Conservation (phyloP, 2,113 vertebrate genomes). For the Platichthys flesus region DNA sequence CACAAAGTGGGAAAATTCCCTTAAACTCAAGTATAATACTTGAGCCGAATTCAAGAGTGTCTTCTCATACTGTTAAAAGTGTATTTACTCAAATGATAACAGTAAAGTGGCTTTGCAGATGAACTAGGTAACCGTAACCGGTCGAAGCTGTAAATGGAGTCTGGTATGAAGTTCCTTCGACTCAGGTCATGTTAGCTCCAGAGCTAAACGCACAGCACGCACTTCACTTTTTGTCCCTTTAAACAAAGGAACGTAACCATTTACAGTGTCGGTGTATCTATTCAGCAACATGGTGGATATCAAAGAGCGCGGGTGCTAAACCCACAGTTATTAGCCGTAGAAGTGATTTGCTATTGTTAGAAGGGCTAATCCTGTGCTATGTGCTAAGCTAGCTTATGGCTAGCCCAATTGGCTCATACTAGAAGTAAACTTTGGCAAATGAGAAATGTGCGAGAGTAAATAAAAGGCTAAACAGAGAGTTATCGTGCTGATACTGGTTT, state of each 20-base stretch:
- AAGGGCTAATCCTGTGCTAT: slow-evolving; percentile 51
- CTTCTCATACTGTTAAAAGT: rapidly evolving
- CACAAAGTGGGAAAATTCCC: not conserved
- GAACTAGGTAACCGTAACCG: not conserved
- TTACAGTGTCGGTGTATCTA: rapidly evolving
- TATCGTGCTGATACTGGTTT: no score
- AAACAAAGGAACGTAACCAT: not conserved
- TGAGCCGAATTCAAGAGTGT: not conserved
- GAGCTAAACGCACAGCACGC: slow-evolving; percentile 14
- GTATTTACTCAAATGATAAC: rapidly evolving
- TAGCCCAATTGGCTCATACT: slow-evolving; percentile 33
- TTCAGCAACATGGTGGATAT: not conserved
- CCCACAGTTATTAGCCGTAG: not conserved
- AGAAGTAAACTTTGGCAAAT: slow-evolving; percentile 50
- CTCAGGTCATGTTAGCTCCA: slow-evolving; percentile 26
- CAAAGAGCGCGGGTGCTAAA: not conserved
- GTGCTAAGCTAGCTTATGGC: slow-evolving; percentile 38
- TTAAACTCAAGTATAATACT: rapidly evolving
- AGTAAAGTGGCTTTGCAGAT: not conserved
- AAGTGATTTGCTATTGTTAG: slow-evolving; percentile 23
- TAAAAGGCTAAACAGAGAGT: not conserved
- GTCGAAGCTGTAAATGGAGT: not conserved
- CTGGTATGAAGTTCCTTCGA: slow-evolving; percentile 27
- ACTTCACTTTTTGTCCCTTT: not conserved
- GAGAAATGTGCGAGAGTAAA: not conserved